Conservation (phyloP, 2,797 vertebrate species). For the Rousettus madagascariensis region DNA sequence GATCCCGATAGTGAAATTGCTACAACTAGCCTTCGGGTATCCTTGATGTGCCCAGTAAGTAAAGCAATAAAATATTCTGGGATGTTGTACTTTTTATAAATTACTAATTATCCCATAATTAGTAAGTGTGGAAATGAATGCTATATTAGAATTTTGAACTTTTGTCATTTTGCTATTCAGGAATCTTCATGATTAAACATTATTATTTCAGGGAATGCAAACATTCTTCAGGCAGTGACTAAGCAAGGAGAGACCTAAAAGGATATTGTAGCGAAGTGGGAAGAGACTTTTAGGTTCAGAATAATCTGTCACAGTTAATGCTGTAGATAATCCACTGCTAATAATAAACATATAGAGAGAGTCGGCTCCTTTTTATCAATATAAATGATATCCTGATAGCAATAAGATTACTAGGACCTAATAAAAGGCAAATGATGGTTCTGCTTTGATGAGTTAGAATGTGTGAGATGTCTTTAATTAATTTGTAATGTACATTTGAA, state of each 20-base stretch:
- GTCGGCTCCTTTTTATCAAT: not conserved
- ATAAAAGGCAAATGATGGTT: not conserved
- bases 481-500: not conserved
- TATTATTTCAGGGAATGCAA: not conserved
- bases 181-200: not conserved
- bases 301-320: not conserved
- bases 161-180: not conserved
- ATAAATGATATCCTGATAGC: not conserved
- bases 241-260: not conserved
- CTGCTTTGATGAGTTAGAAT: conserved; percentile 35
- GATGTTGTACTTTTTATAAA: not conserved
- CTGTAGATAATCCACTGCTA: not conserved
- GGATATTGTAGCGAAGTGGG: not conserved
- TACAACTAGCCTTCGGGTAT: conserved; percentile 96
- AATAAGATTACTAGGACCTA: not conserved
- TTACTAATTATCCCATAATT: not conserved
- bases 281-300: not conserved
- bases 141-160: conserved; percentile 4
- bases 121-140: not conserved
- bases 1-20: conserved; percentile 98
- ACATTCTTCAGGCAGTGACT: not conserved
- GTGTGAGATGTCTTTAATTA: not conserved
- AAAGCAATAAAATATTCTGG: not conserved
- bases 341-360: not conserved
- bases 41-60: conserved; percentile 98